These are phyloP conservation scores for Nemoura dubitans DNA, from an alignment of 2,888 invertebrate species.

Conservation along the genomic window DNA sequence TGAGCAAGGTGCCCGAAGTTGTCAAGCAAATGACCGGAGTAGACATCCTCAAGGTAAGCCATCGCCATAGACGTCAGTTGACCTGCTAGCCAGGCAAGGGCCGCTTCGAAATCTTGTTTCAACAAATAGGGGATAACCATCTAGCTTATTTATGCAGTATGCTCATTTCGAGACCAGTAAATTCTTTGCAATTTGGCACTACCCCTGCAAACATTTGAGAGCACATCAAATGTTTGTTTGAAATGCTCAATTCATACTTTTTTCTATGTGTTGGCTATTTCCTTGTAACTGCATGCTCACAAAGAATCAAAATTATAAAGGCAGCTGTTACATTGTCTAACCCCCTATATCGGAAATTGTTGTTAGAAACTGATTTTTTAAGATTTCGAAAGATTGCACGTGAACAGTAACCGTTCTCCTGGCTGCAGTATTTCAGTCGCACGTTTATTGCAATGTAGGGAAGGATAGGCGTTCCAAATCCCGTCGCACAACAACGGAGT, in stretches of 20 bases:
- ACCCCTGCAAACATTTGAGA: too few species aligned
- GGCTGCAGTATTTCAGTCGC: not conserved
- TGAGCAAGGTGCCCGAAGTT: conserved; percentile 89
- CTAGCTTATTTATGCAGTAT: not conserved
- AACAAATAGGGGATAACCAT: not conserved
- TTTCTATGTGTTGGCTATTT: not conserved
- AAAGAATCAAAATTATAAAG: not conserved
- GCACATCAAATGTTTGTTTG: too few species aligned
- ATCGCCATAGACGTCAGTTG: not conserved
- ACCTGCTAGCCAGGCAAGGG: not conserved
- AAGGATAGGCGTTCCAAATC: conserved; percentile 23
- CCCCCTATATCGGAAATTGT: not conserved
- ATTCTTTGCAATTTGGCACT: too few species aligned
- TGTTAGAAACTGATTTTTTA: not conserved
- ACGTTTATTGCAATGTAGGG: conserved; percentile 9
- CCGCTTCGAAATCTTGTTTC: conserved; percentile 35
- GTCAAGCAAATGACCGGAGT: conserved; percentile 94
- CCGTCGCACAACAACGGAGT: conserved; percentile 25
- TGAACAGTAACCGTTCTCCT: not conserved
- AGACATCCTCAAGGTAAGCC: conserved; percentile 83
- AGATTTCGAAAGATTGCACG: not conserved
- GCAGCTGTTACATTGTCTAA: not conserved
- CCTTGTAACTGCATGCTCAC: not conserved
- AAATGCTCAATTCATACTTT: not conserved
- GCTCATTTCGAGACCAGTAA: too few species aligned